Conservation (phyloP, 2,113 vertebrate species). For the Bucco capensis region DNA sequence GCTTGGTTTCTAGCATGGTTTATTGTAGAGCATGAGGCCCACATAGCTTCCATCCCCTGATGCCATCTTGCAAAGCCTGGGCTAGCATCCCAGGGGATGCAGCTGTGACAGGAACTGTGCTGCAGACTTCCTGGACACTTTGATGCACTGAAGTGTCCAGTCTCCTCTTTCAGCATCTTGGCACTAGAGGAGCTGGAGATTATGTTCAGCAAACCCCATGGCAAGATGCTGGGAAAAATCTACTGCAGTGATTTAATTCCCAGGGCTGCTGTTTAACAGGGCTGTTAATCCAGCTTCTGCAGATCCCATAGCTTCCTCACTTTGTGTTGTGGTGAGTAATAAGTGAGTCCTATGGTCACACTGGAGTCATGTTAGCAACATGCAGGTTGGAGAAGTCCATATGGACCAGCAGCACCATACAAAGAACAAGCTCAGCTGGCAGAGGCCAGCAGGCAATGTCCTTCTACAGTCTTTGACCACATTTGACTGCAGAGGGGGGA, state of each 20-base stretch:
- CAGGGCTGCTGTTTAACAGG: background rate
- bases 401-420: background rate
- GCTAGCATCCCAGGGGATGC: background rate
- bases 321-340: background rate
- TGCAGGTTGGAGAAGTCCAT: background rate
- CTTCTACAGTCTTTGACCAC: background rate
- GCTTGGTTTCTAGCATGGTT: background rate
- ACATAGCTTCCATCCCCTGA: background rate
- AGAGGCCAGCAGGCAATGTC: fast-evolving
- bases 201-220: background rate
- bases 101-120: fast-evolving
- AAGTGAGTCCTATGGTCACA: background rate
- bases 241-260: background rate
- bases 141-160: background rate
- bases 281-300: background rate
- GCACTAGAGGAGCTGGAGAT: background rate
- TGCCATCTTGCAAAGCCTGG: background rate
- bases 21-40: background rate
- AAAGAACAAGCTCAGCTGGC: background rate
- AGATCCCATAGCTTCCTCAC: background rate
- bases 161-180: background rate
- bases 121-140: background rate
- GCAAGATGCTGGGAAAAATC: background rate
- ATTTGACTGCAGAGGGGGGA: background rate
- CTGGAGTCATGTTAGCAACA: background rate